Percentiles rank a stretch among this genome's conserved stretches.
phyloP scores from a whole-genome alignment of 2,113 vertebrate species.

The Lasiurus borealis region DNA sequence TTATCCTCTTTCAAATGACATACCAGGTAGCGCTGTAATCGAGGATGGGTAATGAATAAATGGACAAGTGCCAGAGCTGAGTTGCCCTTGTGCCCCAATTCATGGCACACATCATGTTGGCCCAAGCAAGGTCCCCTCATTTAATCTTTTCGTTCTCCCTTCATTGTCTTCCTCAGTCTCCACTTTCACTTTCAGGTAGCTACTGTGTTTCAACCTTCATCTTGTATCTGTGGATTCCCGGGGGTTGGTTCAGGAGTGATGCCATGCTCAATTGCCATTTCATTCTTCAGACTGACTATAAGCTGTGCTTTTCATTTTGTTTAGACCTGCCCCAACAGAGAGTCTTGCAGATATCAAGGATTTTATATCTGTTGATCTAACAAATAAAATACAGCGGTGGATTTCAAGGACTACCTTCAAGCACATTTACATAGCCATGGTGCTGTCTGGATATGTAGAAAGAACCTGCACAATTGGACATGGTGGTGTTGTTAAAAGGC shows the following conservation, averaged over 20 bases:
- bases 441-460: not conserved
- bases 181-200: not conserved
- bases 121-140: not conserved
- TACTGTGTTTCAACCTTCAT: not conserved
- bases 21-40: not conserved
- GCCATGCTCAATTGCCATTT: not conserved
- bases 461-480: not conserved
- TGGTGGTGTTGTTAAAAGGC: not conserved
- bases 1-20: not conserved
- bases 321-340: not conserved
- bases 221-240: not conserved
- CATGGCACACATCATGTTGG: not conserved
- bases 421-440: not conserved
- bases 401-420: constrained; percentile 11
- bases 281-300: not conserved
- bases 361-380: not conserved
- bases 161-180: not conserved
- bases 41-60: not conserved
- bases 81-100: not conserved
- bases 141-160: not conserved
- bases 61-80: not conserved
- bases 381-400: not conserved
- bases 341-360: not conserved
- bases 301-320: not conserved
- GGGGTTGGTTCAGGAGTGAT: not conserved